Percentiles rank a stretch among this genome's conserved stretches.
Evolutionary conservation across 2,113 vertebrate species (phyloP).

Genomic region (Ameiurus melas): DNA sequence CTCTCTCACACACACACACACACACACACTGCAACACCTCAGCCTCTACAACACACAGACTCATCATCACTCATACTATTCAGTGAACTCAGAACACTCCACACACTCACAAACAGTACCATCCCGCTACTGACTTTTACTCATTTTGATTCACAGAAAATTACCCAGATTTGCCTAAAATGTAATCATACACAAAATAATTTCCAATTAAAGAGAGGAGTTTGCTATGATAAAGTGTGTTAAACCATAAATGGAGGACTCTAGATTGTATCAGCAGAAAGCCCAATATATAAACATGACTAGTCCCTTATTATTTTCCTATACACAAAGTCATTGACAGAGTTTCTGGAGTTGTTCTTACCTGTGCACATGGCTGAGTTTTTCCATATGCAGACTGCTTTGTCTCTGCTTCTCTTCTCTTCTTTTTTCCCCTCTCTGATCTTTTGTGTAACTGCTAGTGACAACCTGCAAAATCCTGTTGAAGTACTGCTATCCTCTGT

Average conservation of each 20-base stretch:
- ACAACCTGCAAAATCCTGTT: conserved; percentile 51
- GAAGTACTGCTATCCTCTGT: conserved; percentile 45
- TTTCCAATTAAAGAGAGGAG: not conserved
- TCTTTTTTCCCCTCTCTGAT: conserved; percentile 44
- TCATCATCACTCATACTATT: not conserved
- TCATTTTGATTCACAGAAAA: not conserved
- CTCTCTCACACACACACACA: not conserved
- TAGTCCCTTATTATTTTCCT: not conserved
- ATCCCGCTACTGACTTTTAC: not conserved
- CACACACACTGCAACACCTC: not conserved
- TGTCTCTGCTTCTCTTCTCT: conserved; percentile 64
- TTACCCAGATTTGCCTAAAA: not conserved
- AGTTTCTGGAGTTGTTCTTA: conserved; percentile 58
- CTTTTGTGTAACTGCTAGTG: conserved; percentile 39
- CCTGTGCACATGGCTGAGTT: conserved; percentile 74
- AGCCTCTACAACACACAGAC: not conserved
- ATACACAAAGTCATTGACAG: conserved; percentile 6
- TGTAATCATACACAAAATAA: not conserved
- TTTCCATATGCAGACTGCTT: conserved; percentile 69
- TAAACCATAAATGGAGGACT: not conserved
- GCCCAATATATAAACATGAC: not conserved
- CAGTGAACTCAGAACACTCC: not conserved
- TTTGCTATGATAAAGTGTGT: not conserved
- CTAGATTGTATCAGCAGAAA: not conserved
- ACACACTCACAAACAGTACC: too few relatives aligned